Percentiles rank a stretch among this genome's conserved stretches.
phyloP scores from a whole-genome alignment of 2,888 invertebrate genomes.

The Agrochola lychnidis region DNA sequence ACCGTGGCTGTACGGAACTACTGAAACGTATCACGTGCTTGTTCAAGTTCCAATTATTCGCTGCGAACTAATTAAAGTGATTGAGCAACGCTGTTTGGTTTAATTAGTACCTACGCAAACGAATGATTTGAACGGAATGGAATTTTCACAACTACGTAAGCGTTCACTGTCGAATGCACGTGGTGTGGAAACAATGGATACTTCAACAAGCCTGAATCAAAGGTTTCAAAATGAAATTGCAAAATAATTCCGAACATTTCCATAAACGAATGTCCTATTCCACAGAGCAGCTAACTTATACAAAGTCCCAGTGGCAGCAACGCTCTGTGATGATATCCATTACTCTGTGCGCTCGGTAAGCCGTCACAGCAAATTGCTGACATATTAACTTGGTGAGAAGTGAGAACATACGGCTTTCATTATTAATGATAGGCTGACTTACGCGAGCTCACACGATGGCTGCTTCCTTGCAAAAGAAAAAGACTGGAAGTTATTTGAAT shows the following conservation, averaged over 20 bases:
- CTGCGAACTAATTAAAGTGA: constrained; percentile 20
- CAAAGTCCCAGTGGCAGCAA: background rate
- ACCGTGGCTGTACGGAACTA: background rate
- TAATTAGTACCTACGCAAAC: constrained; percentile 20
- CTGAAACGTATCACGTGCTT: background rate
- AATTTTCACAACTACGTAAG: too few species aligned
- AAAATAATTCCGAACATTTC: background rate
- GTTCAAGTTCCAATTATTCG: constrained; percentile 5
- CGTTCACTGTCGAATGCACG: background rate
- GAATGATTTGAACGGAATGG: background rate
- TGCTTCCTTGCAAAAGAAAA: background rate
- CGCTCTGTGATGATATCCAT: constrained; percentile 1
- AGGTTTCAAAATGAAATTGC: background rate
- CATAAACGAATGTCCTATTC: background rate
- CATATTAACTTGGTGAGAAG: constrained; percentile 26
- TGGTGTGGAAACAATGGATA: background rate
- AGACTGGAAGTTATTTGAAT: background rate
- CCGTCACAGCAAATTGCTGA: constrained; percentile 25
- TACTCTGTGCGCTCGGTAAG: constrained; percentile 13
- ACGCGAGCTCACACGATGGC: too few species aligned
- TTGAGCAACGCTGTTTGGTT: constrained; percentile 4
- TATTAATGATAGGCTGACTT: constrained; percentile 9
- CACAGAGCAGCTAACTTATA: background rate
- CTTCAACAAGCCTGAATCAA: background rate
- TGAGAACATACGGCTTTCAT: constrained; percentile 6